A percentile compares a stretch with the other conserved stretches of the same genome.
Evolutionary conservation across 2,888 invertebrate species (phyloP).

Genomic region (Epinotia ramella): DNA sequence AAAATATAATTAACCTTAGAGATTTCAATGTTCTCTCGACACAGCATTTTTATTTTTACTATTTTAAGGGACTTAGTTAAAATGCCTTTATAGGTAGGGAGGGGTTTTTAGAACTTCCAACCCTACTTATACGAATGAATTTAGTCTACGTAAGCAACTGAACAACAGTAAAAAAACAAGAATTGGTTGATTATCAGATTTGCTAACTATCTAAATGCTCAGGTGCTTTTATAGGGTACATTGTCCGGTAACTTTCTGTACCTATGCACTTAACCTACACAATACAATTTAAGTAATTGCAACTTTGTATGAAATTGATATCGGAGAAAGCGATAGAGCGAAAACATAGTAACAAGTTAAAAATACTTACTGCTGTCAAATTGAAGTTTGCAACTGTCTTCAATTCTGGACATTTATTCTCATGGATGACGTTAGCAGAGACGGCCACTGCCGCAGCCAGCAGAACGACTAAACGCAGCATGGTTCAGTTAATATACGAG

Average conservation of each 20-base stretch:
- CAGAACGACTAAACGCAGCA: constrained; percentile 63
- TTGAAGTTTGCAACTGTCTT: constrained; percentile 71
- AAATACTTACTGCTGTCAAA: constrained; percentile 59
- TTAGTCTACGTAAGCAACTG: neutral
- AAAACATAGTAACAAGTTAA: neutral
- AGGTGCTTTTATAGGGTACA: too few species aligned
- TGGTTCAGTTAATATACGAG: constrained; percentile 51
- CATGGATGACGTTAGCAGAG: constrained; percentile 62
- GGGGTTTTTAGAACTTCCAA: too few species aligned
- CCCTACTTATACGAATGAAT: neutral
- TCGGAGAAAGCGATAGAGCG: neutral
- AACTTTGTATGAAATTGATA: neutral
- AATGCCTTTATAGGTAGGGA: too few species aligned
- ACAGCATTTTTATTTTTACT: too few species aligned
- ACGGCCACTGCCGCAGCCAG: constrained; percentile 66
- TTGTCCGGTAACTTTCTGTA: too few species aligned
- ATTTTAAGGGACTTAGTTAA: neutral
- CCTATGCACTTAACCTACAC: too few species aligned
- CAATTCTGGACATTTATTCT: constrained; percentile 68
- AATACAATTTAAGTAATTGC: neutral
- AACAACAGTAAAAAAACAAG: neutral
- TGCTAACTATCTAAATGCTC: neutral
- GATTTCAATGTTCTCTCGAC: too few species aligned
- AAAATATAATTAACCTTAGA: too few species aligned
- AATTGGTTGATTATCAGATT: neutral